phyloP scores from a whole-genome alignment of 2,113 vertebrate genomes.

The Athene cunicularia region DNA sequence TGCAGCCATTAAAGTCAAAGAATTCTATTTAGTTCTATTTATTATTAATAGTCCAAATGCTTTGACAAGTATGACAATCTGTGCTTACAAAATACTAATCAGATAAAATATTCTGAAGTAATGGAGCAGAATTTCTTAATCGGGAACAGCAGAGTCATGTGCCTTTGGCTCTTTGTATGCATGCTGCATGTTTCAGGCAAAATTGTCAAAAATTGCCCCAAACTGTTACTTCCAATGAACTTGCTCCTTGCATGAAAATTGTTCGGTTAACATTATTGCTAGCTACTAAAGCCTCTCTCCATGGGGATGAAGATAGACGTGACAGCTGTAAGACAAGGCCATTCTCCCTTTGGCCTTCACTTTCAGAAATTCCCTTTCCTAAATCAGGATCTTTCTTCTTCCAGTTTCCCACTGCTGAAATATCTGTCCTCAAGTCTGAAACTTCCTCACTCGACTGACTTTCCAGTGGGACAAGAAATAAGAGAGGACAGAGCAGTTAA shows the following conservation, averaged over 20 bases:
- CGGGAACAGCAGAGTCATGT: conserved; percentile 3
- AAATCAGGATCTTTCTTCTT: neutral
- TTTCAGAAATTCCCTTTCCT: neutral
- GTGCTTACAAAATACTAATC: conserved; percentile 63
- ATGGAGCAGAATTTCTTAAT: conserved; percentile 61
- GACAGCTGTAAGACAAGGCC: neutral
- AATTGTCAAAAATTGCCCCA: conserved; percentile 30
- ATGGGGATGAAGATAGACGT: neutral
- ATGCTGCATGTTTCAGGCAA: neutral
- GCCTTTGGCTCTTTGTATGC: conserved; percentile 4
- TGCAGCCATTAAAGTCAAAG: conserved; percentile 6
- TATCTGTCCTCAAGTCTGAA: neutral
- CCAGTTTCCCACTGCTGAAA: neutral
- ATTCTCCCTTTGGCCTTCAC: neutral
- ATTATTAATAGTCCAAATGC: conserved; percentile 62
- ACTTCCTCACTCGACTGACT: neutral
- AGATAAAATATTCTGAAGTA: conserved; percentile 58
- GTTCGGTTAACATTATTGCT: neutral
- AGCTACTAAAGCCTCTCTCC: neutral
- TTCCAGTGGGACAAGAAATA: neutral
- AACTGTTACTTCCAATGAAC: conserved; percentile 18
- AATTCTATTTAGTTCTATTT: conserved; percentile 49
- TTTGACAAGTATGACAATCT: conserved; percentile 56
- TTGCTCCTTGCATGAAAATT: conserved; percentile 5
- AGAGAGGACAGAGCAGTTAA: neutral